phyloP scores from a whole-genome alignment of 2,113 vertebrate species.

The Apistogramma diplotaenia region DNA sequence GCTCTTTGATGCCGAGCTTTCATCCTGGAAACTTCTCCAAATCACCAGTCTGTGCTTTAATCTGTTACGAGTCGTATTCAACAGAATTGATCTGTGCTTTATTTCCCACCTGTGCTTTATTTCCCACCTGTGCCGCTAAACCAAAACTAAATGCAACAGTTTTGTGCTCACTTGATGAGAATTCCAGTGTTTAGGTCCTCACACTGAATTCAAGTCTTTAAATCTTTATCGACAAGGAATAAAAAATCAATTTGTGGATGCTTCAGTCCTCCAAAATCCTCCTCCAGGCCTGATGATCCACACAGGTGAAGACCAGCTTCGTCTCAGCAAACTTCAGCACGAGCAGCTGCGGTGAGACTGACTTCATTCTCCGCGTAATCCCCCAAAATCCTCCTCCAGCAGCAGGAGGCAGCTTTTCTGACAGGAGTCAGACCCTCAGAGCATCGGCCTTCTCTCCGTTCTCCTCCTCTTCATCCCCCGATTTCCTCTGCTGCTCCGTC shows the following conservation, averaged over 20 bases:
- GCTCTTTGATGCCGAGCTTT: neutral
- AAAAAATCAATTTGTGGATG: neutral
- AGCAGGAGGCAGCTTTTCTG: neutral
- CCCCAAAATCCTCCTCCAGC: neutral
- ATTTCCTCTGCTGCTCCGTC: conserved; percentile 7
- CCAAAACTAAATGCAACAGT: rapidly evolving
- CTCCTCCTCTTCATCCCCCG: neutral
- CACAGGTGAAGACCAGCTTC: neutral
- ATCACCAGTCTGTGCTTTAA: neutral
- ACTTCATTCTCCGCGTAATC: neutral
- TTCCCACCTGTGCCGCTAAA: neutral
- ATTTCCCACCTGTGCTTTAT: neutral
- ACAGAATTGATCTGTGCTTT: neutral
- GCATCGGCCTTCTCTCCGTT: neutral
- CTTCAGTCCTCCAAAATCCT: neutral
- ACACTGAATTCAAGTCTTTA: neutral
- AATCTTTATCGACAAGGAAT: neutral
- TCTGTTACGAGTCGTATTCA: rapidly evolving
- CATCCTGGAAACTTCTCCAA: neutral
- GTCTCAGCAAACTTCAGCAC: neutral
- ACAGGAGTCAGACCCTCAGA: neutral
- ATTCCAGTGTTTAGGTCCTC: neutral
- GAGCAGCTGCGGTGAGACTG: neutral
- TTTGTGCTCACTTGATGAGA: neutral
- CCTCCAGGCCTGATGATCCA: neutral